Conservation (phyloP, 2,797 vertebrate genomes). For the Paramormyrops hopkinsi region DNA sequence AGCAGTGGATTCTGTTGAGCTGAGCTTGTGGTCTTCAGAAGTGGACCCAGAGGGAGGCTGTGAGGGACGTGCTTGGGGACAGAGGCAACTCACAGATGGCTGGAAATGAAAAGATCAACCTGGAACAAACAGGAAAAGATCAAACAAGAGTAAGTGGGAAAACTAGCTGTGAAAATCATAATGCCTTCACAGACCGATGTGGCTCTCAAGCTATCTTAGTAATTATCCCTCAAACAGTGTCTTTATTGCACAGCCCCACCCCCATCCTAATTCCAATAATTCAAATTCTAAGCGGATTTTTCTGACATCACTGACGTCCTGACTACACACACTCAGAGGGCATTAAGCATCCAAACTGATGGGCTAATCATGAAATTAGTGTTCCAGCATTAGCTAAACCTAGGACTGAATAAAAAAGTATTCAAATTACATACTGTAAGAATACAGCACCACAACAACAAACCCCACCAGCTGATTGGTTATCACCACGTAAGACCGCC, state of each 20-base stretch:
- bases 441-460: not conserved
- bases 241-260: not conserved
- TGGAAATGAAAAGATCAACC: not conserved
- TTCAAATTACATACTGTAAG: not conserved
- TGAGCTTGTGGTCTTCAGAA: not conserved
- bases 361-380: not conserved
- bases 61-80: not conserved
- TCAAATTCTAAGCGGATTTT: not conserved
- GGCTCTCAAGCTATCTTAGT: not conserved
- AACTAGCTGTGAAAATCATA: not conserved
- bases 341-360: not conserved
- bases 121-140: not conserved
- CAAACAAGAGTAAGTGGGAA: not conserved
- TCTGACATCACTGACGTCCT: not conserved
- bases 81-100: not conserved
- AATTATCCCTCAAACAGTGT: conserved; percentile 2
- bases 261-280: not conserved
- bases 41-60: not conserved
- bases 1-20: not conserved
- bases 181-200: not conserved
- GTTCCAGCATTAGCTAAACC: not conserved
- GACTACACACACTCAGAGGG: not conserved
- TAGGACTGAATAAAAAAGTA: not conserved
- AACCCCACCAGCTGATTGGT: not conserved
- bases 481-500: not conserved